Evolutionary conservation across 2,888 invertebrate species (phyloP), one percentile per base, ranked within the genome.

Genomic region (Eupeodes latifasciatus): DNA sequence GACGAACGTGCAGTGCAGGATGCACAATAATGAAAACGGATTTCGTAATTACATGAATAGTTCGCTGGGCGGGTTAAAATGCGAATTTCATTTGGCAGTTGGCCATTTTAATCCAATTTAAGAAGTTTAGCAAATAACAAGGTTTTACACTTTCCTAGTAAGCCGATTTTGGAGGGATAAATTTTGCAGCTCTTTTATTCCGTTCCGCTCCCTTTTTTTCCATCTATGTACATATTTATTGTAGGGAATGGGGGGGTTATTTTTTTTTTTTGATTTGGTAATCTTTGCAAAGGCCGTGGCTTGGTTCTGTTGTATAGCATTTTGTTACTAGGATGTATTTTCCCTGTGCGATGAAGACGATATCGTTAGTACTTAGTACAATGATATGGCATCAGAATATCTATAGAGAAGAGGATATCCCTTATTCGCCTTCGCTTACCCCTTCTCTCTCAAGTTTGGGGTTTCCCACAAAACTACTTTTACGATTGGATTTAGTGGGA

Each of bases 81-180:
- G 89, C 85, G 89, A 89, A 89, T 89, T 89, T 89, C 85, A 89
- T 89, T 85, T 89, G 89, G 89, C 89, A 89, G 85, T 89, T 89
- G 85, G 89, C 89, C 89, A 89, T 89, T 89, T 89, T 85, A 89
- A 89, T 89, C 89, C 89, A 89, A 89, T 89, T 89, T 89, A 89
- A 88, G 81, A 81, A 88, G 88, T 85, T 88, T 88, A 88, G 88
- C 88, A 88, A 88, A 88, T 85, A 88, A 88, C 88, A 88, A 88
- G 85, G 85, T 88, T 88, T 88, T 88, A 88, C 88, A 88, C 88
- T 88, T 77, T 88, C 85, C 85, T 76, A 85, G 81, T 85, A 88
- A 88, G 81, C 85, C 85, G 88, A 78, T 85, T 88, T 88, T 81
- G 53, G 44, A 71, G 81, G 74, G 88, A 81, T 84, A 81, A 55